Conservation (phyloP, 2,888 invertebrate species). For the Oscheius myriophilus region DNA sequence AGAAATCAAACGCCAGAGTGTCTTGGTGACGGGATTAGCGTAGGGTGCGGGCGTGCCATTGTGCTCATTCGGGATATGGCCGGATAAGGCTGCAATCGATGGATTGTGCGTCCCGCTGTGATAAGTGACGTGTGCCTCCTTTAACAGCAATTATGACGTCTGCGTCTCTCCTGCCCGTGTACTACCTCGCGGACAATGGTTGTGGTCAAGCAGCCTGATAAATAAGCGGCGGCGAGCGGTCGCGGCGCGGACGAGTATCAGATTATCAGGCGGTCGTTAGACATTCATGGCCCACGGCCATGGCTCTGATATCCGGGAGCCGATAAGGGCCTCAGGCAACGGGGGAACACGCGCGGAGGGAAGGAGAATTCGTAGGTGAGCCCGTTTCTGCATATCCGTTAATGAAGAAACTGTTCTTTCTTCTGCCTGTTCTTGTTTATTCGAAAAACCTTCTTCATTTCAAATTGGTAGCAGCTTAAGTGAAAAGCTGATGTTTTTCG, state of each 20-base stretch:
- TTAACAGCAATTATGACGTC: constrained; percentile 35
- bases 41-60: too few relatives aligned
- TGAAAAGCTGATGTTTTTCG: too few relatives aligned
- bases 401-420: too few relatives aligned
- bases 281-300: constrained; percentile 11
- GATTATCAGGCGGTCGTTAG: constrained; percentile 12
- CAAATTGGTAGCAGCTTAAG: too few relatives aligned
- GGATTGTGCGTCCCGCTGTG: constrained; percentile 31
- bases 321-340: not conserved
- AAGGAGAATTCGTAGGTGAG: not conserved
- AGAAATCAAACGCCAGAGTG: too few relatives aligned
- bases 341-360: not conserved
- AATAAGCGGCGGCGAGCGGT: not conserved
- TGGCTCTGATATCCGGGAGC: too few relatives aligned
- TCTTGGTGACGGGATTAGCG: not conserved
- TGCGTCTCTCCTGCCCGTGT: constrained; percentile 14
- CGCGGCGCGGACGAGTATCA: not conserved
- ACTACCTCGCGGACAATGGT: constrained; percentile 14
- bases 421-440: too few relatives aligned
- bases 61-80: constrained; percentile 15
- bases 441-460: too few relatives aligned
- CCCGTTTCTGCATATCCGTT: too few relatives aligned
- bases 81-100: constrained; percentile 28
- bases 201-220: not conserved
- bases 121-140: constrained; percentile 32